Evolutionary conservation across 2,888 invertebrate genomes (phyloP), one percentile per base, ranked within the genome.

Genomic region (Thysanoteuthis rhombus): DNA sequence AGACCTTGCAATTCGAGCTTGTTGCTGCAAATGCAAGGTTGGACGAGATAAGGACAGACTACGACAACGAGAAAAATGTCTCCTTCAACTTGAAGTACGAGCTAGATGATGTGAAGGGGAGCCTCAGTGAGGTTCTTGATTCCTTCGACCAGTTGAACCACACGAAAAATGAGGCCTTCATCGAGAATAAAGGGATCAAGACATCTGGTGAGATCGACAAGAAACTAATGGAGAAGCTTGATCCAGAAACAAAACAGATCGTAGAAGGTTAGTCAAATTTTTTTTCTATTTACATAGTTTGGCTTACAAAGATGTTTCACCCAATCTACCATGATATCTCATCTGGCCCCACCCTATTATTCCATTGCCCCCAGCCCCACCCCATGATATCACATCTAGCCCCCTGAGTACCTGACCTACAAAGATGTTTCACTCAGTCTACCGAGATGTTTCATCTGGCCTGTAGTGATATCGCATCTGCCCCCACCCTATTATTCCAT

Each of bases 1-100:
- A 94, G 90, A 94, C 92, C 6, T 40, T 94, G 19, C 94, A 93
- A 47, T 52, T 90, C 28, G 95, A 94, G 91, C 40, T 95, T 38
- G 94, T 94, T 58, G 92, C 93, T 19, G 42, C 94, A 89, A 94
- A 94, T 91, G 93, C 93, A 42, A 93, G 92, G 6, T n/a, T 94
- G 36, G 38, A 45, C 42, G 93, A 93, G n/a, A 90, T 93, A 38
- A 93, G 93, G 45, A 45, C 38, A 19, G 91, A 93, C 28, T 93
- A 58, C 52, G 92, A 93, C 47, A 89, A 38, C 25, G 45, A 93
- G 32, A 93, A 92, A 89, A 94, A 94, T 16, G 94, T 93, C 39
- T n/a, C 94, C 28, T 92, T 94, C 47, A 93, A 92, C 10, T 75
- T 94, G 36, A 94, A 94, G 16, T 91, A 91, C 12, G 40, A 91